Conservation (phyloP, 2,888 invertebrate genomes). For the Perizoma affinitatum region DNA sequence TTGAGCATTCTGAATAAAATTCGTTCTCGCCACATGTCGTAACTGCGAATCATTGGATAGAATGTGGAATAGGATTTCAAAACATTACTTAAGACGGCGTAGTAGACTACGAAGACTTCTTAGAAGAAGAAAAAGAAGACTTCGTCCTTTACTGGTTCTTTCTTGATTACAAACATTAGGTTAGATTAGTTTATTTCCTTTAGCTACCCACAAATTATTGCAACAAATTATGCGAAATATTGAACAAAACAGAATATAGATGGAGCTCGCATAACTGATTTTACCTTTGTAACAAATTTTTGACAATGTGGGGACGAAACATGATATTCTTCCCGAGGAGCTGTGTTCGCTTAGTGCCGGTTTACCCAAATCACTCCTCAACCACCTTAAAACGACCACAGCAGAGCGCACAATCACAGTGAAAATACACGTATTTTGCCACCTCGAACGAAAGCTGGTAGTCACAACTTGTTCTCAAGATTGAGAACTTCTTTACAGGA, state of each 20-base stretch:
- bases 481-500: background rate
- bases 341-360: conserved; percentile 11
- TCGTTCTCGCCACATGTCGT: conserved; percentile 24
- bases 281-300: background rate
- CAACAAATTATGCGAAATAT: too few species aligned
- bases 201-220: too few species aligned
- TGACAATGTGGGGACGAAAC: conserved; percentile 20
- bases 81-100: too few species aligned
- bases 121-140: too few species aligned
- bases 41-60: conserved; percentile 3
- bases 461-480: conserved; percentile 1
- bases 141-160: too few species aligned
- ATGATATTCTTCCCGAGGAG: conserved; percentile 1
- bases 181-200: too few species aligned
- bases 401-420: background rate
- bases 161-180: too few species aligned
- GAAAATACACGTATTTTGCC: background rate
- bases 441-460: conserved; percentile 3
- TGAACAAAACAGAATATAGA: too few species aligned
- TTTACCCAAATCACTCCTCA: background rate
- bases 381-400: background rate
- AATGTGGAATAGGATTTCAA: too few species aligned
- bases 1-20: conserved; percentile 23
- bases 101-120: too few species aligned
- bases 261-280: too few species aligned